A percentile compares a stretch with the other conserved stretches of the same genome.
phyloP scores from a whole-genome alignment of 2,797 vertebrate genomes.

The Diceros bicornis region DNA sequence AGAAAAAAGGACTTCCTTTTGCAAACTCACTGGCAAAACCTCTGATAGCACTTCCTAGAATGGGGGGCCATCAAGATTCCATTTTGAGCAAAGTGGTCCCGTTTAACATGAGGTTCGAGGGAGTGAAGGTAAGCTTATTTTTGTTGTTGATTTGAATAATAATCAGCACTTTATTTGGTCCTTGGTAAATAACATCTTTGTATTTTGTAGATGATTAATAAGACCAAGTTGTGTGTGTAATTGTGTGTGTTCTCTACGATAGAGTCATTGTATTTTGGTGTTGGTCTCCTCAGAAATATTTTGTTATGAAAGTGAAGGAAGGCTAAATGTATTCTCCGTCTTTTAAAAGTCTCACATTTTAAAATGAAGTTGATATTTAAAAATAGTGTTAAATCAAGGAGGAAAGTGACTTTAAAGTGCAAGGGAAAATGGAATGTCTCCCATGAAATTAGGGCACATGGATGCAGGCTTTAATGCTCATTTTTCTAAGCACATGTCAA shows the following conservation, averaged over 20 bases:
- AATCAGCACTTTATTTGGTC: background rate
- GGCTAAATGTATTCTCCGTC: background rate
- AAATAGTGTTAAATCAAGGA: background rate
- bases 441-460: background rate
- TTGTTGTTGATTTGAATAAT: slow-evolving; percentile 10
- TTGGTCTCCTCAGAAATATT: background rate
- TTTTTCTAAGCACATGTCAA: slow-evolving; percentile 8
- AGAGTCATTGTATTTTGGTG: background rate
- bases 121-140: background rate
- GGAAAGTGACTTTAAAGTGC: slow-evolving; percentile 56
- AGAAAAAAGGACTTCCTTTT: slow-evolving; percentile 21
- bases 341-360: slow-evolving; percentile 32
- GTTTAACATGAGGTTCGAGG: background rate
- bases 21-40: background rate
- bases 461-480: background rate
- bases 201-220: slow-evolving; percentile 31
- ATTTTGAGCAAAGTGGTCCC: background rate
- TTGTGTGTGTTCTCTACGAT: background rate
- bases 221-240: background rate
- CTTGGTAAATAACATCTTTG: background rate
- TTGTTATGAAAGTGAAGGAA: slow-evolving; percentile 61
- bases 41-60: background rate
- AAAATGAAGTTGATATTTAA: background rate
- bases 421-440: background rate
- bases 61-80: background rate